Conservation (phyloP, 2,888 invertebrate genomes). For the Athalia circularis region DNA sequence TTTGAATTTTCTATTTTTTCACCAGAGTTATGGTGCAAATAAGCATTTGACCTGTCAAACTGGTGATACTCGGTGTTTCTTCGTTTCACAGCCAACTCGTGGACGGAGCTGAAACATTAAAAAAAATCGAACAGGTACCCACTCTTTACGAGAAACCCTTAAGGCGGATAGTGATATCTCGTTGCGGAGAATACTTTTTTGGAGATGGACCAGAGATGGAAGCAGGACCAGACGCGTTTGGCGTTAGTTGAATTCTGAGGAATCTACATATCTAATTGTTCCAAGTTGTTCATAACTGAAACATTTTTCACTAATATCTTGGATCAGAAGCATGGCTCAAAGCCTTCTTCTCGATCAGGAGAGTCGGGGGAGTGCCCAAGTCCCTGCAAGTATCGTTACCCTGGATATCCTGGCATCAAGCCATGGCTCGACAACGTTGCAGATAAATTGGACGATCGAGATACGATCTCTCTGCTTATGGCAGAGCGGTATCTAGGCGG, state of each 20-base stretch:
- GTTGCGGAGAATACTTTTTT: slow-evolving; percentile 58
- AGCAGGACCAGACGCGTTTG: slow-evolving; percentile 47
- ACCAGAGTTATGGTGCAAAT: background rate
- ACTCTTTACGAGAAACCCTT: slow-evolving; percentile 80
- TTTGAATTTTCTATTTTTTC: background rate
- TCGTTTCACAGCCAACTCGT: slow-evolving; percentile 77
- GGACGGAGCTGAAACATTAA: slow-evolving; percentile 80
- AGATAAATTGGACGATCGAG: slow-evolving; percentile 56
- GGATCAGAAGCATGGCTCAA: slow-evolving; percentile 14
- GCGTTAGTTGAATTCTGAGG: slow-evolving; percentile 2
- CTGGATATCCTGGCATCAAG: slow-evolving; percentile 49
- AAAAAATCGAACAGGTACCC: slow-evolving; percentile 78
- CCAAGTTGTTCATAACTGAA: background rate
- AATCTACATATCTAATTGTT: background rate
- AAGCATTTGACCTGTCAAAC: background rate
- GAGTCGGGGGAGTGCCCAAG: slow-evolving; percentile 47
- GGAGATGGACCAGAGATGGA: slow-evolving; percentile 51
- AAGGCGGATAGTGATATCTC: slow-evolving; percentile 53
- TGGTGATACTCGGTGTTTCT: background rate
- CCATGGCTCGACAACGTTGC: slow-evolving; percentile 54
- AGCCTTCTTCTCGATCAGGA: background rate
- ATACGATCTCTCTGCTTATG: slow-evolving; percentile 54
- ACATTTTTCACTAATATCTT: background rate
- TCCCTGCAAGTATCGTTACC: slow-evolving; percentile 37
- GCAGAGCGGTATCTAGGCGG: slow-evolving; percentile 54